Base-by-base conservation (phyloP, 2,113 vertebrate species). In the Hirundichthys speculiger region DNA sequence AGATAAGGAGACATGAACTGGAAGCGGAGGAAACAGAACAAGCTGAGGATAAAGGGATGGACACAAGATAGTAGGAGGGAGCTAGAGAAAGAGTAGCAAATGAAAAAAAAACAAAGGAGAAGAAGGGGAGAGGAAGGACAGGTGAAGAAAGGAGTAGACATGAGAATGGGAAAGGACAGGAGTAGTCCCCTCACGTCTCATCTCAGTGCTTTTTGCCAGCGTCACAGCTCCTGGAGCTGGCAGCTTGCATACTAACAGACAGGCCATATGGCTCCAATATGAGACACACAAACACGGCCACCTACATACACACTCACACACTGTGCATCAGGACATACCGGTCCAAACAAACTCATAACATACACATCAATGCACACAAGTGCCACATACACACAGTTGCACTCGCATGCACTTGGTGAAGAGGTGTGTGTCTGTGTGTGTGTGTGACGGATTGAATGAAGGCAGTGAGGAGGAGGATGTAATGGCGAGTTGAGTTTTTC, bases 191-290 rank as follows among this genome's bases (percentile, higher is more conserved):
- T 88, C 86, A 89, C 73, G 81, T 89, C 75, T 83, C 73, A 64
- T 82, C 78, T 47, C 63, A 9, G 65, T 22, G 34, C 61, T 75
- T 77, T 69, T 43, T 82, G 80, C 80, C 78, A 85, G 76, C 69
- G 25, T 85, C 80, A 76, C 69, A 81, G 80, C 83, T 73, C 68
- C 63, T 53, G 63, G 80, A 62, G 59, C 85, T 87, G 89, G 86
- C 88, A 88, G 84, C 82, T 73, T 59, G 30, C 84, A 82, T 55
- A 51, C 80, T 78, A 82, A 79, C 90, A 90, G 80, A 89, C 81
- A 82, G 57, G 61, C 89, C 89, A 89, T 91, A 90, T 89, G 88
- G 82, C 90, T 91, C 90, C 80, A 90, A 89, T 88, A 89, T 81
- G 63, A 84, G 50, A 58, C 21, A 66, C 67, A 74, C 47, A 75